Conservation (phyloP, 2,888 invertebrate genomes). For the Nomada fabriciana region DNA sequence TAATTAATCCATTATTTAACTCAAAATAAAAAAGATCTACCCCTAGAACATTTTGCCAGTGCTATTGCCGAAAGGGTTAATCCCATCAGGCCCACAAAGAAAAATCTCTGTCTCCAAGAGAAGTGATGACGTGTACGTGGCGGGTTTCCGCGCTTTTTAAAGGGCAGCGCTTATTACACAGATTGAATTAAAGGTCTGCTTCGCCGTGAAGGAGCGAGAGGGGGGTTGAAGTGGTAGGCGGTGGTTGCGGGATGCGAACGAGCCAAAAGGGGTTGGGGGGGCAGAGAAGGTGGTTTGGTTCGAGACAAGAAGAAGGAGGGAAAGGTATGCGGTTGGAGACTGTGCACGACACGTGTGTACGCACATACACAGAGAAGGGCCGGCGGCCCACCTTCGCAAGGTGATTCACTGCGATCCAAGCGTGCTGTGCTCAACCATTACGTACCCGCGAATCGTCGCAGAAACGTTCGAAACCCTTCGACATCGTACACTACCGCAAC, state of each 20-base stretch:
- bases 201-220: slow-evolving; percentile 43
- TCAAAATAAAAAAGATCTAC: no score
- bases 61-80: no score
- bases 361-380: slow-evolving; percentile 60
- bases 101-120: neutral
- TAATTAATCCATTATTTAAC: no score
- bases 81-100: neutral
- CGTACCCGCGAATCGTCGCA: slow-evolving; percentile 64
- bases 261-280: slow-evolving; percentile 8
- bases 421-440: slow-evolving; percentile 74
- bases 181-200: slow-evolving; percentile 80
- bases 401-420: slow-evolving; percentile 78
- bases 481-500: slow-evolving; percentile 4
- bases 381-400: slow-evolving; percentile 79
- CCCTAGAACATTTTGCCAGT: no score
- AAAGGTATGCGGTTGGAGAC: slow-evolving; percentile 66
- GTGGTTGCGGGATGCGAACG: slow-evolving; percentile 45
- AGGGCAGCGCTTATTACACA: slow-evolving; percentile 73
- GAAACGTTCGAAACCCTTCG: slow-evolving; percentile 56
- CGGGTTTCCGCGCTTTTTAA: slow-evolving; percentile 75
- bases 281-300: slow-evolving; percentile 55
- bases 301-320: slow-evolving; percentile 68
- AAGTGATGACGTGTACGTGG: slow-evolving; percentile 21
- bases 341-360: slow-evolving; percentile 32
- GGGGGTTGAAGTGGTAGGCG: slow-evolving; percentile 56